These are phyloP conservation scores for Drosophila buzzatii DNA, from an alignment of 2,888 invertebrate species.

Conservation along the genomic window DNA sequence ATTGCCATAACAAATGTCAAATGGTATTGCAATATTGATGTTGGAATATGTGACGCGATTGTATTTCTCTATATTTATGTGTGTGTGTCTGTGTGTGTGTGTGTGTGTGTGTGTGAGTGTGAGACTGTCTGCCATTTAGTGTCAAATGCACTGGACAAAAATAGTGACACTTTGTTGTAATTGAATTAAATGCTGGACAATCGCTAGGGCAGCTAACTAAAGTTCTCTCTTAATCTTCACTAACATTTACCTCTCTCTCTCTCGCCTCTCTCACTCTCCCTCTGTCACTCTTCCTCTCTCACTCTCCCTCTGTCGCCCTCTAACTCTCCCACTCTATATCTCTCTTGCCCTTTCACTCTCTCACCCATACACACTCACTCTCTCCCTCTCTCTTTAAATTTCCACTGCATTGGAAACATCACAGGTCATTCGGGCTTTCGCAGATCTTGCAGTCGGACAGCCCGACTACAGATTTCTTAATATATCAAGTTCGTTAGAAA, in stretches of 20 bases:
- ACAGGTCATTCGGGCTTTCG: no score
- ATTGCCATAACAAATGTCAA: slow-evolving; percentile 63
- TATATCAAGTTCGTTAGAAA: no score
- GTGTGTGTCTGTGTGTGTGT: neutral
- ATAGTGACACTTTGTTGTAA: neutral
- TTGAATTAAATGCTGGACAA: neutral
- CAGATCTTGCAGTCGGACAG: no score
- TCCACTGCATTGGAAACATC: no score
- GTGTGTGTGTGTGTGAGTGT: no score
- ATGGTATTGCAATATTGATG: slow-evolving; percentile 74
- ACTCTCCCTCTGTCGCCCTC: no score
- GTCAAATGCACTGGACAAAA: slow-evolving; percentile 15
- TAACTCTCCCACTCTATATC: no score
- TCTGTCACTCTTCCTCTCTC: neutral
- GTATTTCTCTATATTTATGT: slow-evolving; percentile 27
- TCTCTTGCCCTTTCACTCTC: accelerated
- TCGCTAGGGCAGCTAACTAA: neutral
- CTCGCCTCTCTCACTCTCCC: neutral
- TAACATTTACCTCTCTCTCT: no score
- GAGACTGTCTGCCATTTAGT: slow-evolving; percentile 24
- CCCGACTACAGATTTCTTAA: no score
- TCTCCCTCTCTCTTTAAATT: no score
- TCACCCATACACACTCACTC: no score
- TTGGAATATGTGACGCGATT: slow-evolving; percentile 60
- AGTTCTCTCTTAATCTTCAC: neutral